Percentiles rank a stretch among this genome's conserved stretches.
Evolutionary conservation across 2,888 invertebrate species (phyloP).

Genomic region (Nemurella pictetii): DNA sequence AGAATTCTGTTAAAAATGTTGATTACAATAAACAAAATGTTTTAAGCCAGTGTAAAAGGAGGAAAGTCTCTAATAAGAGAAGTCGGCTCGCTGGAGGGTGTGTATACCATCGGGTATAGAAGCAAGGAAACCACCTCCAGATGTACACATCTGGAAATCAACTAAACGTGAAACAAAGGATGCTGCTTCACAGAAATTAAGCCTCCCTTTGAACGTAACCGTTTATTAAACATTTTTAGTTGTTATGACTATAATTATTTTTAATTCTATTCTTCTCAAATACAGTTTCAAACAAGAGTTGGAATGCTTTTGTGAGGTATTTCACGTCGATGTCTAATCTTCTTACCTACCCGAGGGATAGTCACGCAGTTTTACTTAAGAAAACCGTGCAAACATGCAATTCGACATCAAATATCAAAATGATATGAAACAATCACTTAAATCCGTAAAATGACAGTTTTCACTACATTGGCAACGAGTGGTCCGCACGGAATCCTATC

Average conservation of each 20-base stretch:
- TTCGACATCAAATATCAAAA: neutral
- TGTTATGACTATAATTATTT: slow-evolving; percentile 9
- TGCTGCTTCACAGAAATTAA: neutral
- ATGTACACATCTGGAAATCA: neutral
- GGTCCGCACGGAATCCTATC: neutral
- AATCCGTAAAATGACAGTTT: neutral
- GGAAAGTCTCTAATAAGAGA: neutral
- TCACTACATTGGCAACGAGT: neutral
- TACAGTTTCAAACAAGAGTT: neutral
- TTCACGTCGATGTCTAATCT: neutral
- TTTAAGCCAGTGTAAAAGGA: neutral
- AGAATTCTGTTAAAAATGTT: neutral
- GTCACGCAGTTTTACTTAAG: neutral
- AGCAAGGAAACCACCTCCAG: neutral
- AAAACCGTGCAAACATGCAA: neutral
- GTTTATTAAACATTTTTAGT: slow-evolving; percentile 13
- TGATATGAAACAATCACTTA: neutral
- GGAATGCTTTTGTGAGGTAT: neutral
- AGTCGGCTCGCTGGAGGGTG: neutral
- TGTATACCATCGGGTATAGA: neutral
- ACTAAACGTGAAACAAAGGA: neutral
- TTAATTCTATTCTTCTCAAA: neutral
- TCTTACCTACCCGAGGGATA: neutral
- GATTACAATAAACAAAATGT: neutral
- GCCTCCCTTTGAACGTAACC: neutral